Percentiles rank a stretch among this genome's conserved stretches.
Evolutionary conservation across 1,140 invertebrate species (phyloP).

Genomic region (Camponotus vicinus): DNA sequence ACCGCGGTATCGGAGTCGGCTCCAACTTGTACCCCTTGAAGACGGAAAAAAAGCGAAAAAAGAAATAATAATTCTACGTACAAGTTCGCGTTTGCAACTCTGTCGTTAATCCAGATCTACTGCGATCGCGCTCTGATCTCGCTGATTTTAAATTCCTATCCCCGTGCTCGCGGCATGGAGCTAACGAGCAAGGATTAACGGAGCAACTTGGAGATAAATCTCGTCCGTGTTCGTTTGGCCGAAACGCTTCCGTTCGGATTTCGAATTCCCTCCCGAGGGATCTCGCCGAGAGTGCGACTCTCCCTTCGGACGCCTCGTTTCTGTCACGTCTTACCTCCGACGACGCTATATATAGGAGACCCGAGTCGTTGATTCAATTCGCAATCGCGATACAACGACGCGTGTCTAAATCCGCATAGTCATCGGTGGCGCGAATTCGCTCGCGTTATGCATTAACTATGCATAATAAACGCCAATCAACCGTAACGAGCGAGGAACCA

Average conservation of each 20-base stretch:
- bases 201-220: conserved; percentile 45
- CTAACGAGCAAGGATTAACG: conserved; percentile 43
- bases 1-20: background rate
- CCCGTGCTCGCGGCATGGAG: background rate
- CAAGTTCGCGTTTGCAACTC: background rate
- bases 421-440: conserved; percentile 44
- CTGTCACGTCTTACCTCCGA: conserved; percentile 41
- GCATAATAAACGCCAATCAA: conserved; percentile 47
- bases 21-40: background rate
- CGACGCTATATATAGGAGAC: conserved; percentile 11
- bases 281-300: conserved; percentile 19
- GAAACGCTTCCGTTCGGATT: conserved; percentile 33
- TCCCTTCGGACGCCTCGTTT: conserved; percentile 34
- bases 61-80: background rate
- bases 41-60: background rate
- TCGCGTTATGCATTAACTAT: conserved; percentile 48
- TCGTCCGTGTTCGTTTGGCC: conserved; percentile 49
- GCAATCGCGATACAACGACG: conserved; percentile 40
- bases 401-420: conserved; percentile 60
- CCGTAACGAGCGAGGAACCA: conserved; percentile 51
- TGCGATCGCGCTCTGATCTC: background rate
- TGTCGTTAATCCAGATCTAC: conserved; percentile 52
- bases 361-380: conserved; percentile 56
- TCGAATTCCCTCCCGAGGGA: conserved; percentile 7
- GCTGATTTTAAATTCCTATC: conserved; percentile 36